These are phyloP conservation scores for Drosophila affinis DNA, from an alignment of 2,888 invertebrate species.

Conservation along the genomic window DNA sequence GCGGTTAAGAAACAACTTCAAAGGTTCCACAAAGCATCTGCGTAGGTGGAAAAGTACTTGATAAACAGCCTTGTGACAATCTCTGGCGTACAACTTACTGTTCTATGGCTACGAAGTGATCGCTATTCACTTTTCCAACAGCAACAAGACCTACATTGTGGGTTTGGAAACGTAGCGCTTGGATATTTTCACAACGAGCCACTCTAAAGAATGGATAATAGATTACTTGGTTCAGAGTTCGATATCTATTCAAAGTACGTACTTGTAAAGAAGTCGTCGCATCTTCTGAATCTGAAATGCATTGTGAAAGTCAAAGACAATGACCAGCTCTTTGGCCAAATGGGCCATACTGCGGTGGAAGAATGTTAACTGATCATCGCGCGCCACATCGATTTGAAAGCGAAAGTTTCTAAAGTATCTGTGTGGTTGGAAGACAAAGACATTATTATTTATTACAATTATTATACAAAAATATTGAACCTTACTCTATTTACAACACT, in stretches of 20 bases:
- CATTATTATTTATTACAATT: neutral
- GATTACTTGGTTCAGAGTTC: neutral
- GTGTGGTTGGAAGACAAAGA: conserved; percentile 44
- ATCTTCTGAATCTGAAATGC: conserved; percentile 83
- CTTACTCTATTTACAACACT: conserved; percentile 31
- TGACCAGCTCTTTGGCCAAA: conserved; percentile 81
- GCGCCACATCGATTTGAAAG: conserved; percentile 81
- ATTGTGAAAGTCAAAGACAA: conserved; percentile 82
- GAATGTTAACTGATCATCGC: conserved; percentile 82
- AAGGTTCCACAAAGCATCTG: conserved; percentile 82
- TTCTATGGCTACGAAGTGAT: conserved; percentile 82
- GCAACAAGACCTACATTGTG: conserved; percentile 80
- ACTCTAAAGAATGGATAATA: conserved; percentile 63
- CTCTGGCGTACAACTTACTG: conserved; percentile 67
- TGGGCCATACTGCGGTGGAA: conserved; percentile 81
- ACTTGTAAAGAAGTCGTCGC: conserved; percentile 82
- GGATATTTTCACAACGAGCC: conserved; percentile 82
- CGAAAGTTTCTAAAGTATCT: conserved; percentile 83
- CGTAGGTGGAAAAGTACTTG: neutral
- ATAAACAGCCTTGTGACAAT: neutral
- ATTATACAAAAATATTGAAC: conserved; percentile 13
- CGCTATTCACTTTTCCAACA: conserved; percentile 80
- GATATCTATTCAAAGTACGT: conserved; percentile 33
- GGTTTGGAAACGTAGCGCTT: conserved; percentile 82
- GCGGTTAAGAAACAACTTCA: conserved; percentile 81